phyloP scores from a whole-genome alignment of 30 jellyfish, hydroid and myxozoan species.

The Cassiopea xamachana region DNA sequence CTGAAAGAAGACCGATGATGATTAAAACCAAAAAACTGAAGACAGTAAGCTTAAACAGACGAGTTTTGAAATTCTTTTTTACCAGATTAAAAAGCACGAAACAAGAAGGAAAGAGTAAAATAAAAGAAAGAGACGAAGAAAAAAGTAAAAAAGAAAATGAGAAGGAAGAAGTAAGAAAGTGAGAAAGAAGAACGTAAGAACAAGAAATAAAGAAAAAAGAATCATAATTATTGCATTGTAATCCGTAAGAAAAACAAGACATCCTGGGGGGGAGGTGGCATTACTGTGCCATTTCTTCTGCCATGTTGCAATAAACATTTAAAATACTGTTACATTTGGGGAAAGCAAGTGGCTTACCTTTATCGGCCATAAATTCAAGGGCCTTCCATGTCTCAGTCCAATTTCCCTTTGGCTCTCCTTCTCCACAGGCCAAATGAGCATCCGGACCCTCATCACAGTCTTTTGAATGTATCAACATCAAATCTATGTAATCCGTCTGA shows the following conservation, averaged over 20 bases:
- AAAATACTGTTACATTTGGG: neutral
- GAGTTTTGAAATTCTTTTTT: no score
- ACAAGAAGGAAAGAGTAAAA: no score
- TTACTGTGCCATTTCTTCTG: neutral
- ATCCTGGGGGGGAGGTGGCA: neutral
- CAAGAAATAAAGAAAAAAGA: no score
- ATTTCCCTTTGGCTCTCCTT: slow-evolving; percentile 73
- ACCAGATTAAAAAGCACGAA: no score
- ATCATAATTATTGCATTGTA: no score
- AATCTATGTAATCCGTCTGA: slow-evolving; percentile 73
- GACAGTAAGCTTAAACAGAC: no score
- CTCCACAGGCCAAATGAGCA: slow-evolving; percentile 74
- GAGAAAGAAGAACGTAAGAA: no score
- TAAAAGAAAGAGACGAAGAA: no score
- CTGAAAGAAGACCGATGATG: slow-evolving; percentile 15
- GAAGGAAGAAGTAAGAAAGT: no score
- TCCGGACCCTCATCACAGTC: slow-evolving; percentile 79
- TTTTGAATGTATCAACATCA: slow-evolving; percentile 77
- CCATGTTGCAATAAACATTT: neutral
- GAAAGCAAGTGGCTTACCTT: slow-evolving; percentile 17
- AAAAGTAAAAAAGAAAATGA: no score
- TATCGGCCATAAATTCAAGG: slow-evolving; percentile 63
- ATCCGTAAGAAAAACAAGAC: neutral
- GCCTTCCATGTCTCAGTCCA: slow-evolving; percentile 88
- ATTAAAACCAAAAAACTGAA: no score